phyloP scores from a whole-genome alignment of 2,113 vertebrate genomes.

The mouse (Mus musculus) region GRCm39 chr11:34906001-34906500 shows the following conservation, averaged over 20 bases:
- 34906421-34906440: not conserved
- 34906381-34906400: not conserved
- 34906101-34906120: constrained; percentile 23
- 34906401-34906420: not conserved
- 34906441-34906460: not conserved
- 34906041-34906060: not conserved
- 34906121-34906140: not conserved
- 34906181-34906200: not conserved
- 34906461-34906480: not conserved
- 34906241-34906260: not conserved
- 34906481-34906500: not conserved
- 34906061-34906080: constrained; percentile 11
- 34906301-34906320: not conserved
- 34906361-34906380: constrained; percentile 6
- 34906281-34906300: not conserved
- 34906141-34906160: not conserved
- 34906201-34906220: constrained; percentile 23
- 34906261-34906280: not conserved
- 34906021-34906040: not conserved
- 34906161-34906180: constrained; percentile 54
- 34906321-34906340: constrained; percentile 29
- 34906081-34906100: constrained; percentile 53
- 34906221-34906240: constrained; percentile 48
- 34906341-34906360: not conserved
- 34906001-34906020: not conserved